Conservation (phyloP, 2,113 vertebrate genomes). For the Conger conger region DNA sequence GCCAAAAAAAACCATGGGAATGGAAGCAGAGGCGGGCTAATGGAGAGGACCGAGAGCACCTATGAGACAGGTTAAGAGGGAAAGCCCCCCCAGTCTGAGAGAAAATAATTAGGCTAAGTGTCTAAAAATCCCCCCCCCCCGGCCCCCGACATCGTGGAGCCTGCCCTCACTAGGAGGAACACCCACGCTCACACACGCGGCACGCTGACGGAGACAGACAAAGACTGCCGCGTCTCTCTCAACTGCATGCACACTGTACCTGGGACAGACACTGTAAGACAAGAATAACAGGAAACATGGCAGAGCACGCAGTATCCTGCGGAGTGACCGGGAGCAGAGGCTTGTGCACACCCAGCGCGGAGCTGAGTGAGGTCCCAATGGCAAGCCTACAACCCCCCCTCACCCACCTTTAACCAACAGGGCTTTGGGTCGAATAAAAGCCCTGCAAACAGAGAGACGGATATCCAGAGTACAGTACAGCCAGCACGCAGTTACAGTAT, state of each 20-base stretch:
- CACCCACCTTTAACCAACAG: background rate
- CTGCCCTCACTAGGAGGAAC: conserved; percentile 54
- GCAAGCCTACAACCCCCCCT: background rate
- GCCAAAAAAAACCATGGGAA: conserved; percentile 42
- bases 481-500: conserved; percentile 12
- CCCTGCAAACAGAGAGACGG: conserved; percentile 5
- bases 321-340: background rate
- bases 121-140: conserved; percentile 65
- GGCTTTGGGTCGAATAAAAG: background rate
- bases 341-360: background rate
- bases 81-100: background rate
- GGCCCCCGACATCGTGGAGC: conserved; percentile 54
- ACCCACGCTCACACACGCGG: conserved; percentile 34
- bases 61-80: conserved; percentile 51
- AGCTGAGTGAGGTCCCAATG: background rate
- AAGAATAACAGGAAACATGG: background rate
- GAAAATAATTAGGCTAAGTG: conserved; percentile 76
- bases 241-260: background rate
- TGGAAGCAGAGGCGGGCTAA: conserved; percentile 25
- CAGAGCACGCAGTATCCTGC: background rate
- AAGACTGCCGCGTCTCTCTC: background rate
- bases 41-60: conserved; percentile 48
- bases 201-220: background rate
- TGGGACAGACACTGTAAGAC: background rate
- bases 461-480: background rate